Evolutionary conservation across 2,888 invertebrate genomes (phyloP).

Genomic region (Pyrrhia umbra): DNA sequence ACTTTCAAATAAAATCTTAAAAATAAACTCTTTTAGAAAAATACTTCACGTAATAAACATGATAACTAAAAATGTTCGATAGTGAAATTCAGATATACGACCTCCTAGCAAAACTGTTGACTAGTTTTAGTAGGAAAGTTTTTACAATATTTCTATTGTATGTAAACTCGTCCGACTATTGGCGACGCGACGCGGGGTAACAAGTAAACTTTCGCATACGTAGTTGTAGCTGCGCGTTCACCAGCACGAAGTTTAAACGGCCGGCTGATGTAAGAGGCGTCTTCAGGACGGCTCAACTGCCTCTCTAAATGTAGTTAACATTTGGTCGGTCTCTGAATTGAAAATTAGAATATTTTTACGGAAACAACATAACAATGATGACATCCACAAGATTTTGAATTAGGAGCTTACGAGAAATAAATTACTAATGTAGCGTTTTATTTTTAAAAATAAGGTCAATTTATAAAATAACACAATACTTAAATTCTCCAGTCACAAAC

Average conservation of each 20-base stretch:
- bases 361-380: neutral
- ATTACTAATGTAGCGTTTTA: too few species aligned
- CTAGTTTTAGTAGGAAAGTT: slow-evolving; percentile 57
- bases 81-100: slow-evolving; percentile 37
- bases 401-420: too few species aligned
- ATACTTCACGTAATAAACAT: slow-evolving; percentile 33
- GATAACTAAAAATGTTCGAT: slow-evolving; percentile 26
- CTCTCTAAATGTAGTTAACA: slow-evolving; percentile 8
- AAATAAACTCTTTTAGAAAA: neutral
- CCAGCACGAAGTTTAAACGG: slow-evolving; percentile 45
- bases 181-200: slow-evolving; percentile 54
- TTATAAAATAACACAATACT: too few species aligned
- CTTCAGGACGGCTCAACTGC: slow-evolving; percentile 37
- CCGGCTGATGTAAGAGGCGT: slow-evolving; percentile 36
- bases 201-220: slow-evolving; percentile 63
- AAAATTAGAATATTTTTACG: neutral
- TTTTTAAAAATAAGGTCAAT: too few species aligned
- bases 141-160: slow-evolving; percentile 63
- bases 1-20: neutral
- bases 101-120: slow-evolving; percentile 52
- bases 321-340: neutral
- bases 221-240: slow-evolving; percentile 35
- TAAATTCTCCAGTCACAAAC: too few species aligned
- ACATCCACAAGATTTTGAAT: too few species aligned
- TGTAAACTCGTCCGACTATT: slow-evolving; percentile 57